A percentile compares a stretch with the other conserved stretches of the same genome.
Evolutionary conservation across 1,140 invertebrate species (phyloP).

Genomic region (Camponotus pennsylvanicus): DNA sequence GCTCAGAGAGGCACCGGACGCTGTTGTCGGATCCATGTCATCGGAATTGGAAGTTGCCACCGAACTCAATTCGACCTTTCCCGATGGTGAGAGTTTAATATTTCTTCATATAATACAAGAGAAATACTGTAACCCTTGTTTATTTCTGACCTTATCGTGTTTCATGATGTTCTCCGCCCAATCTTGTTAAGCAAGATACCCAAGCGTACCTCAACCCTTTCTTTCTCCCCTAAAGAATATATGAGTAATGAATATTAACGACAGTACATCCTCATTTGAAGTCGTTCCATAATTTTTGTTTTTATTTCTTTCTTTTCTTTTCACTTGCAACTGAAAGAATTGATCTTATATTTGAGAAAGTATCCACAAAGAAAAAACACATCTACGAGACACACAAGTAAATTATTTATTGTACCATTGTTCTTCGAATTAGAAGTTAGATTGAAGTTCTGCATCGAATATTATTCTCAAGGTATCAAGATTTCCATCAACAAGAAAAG

Average conservation of each 20-base stretch:
- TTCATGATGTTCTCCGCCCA: neutral
- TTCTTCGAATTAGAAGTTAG: neutral
- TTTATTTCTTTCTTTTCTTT: too few species aligned
- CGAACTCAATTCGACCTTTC: conserved; percentile 82
- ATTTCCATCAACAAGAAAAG: neutral
- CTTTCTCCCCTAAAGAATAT: neutral
- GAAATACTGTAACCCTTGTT: neutral
- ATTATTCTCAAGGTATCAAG: neutral
- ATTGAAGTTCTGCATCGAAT: neutral
- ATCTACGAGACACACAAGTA: neutral
- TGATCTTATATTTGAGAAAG: neutral
- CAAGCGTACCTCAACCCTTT: neutral
- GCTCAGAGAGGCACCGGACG: conserved; percentile 81
- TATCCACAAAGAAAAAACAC: neutral
- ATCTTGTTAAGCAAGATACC: conserved; percentile 14
- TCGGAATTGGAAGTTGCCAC: conserved; percentile 77
- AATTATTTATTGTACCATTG: neutral
- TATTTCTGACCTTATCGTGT: neutral
- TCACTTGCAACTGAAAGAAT: too few species aligned
- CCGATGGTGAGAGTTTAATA: conserved; percentile 74
- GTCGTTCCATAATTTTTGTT: too few species aligned
- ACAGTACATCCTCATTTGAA: too few species aligned
- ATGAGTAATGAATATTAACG: neutral
- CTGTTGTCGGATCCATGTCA: conserved; percentile 78
- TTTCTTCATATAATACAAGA: neutral